Conservation (phyloP, 2,797 vertebrate species). For the Aphelocoma californica region DNA sequence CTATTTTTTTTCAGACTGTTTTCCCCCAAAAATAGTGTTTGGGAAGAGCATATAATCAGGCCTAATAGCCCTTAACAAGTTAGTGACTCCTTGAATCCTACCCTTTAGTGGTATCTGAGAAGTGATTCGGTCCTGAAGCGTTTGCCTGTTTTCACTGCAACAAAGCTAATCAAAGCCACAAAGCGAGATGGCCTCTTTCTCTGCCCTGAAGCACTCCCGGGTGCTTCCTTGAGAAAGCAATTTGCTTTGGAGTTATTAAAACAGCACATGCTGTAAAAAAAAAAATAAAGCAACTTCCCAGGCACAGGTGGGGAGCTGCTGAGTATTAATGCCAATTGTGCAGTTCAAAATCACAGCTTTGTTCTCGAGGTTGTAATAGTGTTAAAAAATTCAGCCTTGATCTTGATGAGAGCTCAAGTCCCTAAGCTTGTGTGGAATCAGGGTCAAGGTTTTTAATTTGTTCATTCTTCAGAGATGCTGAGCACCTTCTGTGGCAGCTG, state of each 20-base stretch:
- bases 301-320: not conserved
- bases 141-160: not conserved
- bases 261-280: not conserved
- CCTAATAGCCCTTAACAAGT: not conserved
- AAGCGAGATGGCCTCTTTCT: not conserved
- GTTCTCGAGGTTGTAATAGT: not conserved
- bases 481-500: not conserved
- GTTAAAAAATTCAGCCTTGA: constrained; percentile 28
- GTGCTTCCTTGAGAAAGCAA: constrained; percentile 12
- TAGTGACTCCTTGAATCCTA: not conserved
- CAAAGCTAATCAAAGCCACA: not conserved
- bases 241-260: constrained; percentile 16
- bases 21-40: not conserved
- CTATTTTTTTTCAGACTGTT: not conserved
- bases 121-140: not conserved
- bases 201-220: not conserved
- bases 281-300: not conserved
- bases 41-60: not conserved
- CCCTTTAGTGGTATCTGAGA: not conserved
- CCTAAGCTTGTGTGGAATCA: not conserved
- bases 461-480: not conserved
- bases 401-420: not conserved
- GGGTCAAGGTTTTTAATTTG: constrained; percentile 5
- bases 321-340: not conserved
- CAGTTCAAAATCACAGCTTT: constrained; percentile 6